These are phyloP conservation scores for Erythrolamprus reginae DNA, from an alignment of 2,113 vertebrate genomes.

Conservation along the genomic window DNA sequence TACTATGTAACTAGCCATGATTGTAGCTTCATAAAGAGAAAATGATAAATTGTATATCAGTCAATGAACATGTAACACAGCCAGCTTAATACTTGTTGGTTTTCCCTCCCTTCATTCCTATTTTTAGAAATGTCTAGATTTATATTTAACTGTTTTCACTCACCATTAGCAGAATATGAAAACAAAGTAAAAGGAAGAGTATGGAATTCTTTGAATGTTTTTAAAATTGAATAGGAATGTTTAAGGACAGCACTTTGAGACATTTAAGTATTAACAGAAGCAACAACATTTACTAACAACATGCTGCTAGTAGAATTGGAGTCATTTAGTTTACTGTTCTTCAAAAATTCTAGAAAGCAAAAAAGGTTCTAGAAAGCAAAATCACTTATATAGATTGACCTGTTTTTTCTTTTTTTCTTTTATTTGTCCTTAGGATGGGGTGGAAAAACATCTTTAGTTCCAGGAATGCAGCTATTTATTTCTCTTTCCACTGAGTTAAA, in stretches of 20 bases:
- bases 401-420: neutral
- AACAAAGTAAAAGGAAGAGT: neutral
- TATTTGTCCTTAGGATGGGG: neutral
- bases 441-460: neutral
- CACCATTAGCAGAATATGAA: neutral
- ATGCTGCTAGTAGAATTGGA: neutral
- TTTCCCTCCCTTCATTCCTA: neutral
- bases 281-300: neutral
- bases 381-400: neutral
- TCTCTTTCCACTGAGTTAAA: neutral
- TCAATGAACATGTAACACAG: neutral
- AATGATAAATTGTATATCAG: neutral
- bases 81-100: neutral
- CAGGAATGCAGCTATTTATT: neutral
- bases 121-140: neutral
- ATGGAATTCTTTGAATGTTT: neutral
- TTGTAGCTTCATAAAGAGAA: neutral
- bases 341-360: neutral
- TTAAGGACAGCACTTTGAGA: neutral
- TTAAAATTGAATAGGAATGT: neutral
- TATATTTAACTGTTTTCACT: neutral
- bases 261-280: neutral
- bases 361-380: too few relatives aligned
- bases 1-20: neutral
- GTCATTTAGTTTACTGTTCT: neutral